Evolutionary conservation across 2,113 vertebrate species (phyloP).

Genomic region (Forbesichthys agassizii): DNA sequence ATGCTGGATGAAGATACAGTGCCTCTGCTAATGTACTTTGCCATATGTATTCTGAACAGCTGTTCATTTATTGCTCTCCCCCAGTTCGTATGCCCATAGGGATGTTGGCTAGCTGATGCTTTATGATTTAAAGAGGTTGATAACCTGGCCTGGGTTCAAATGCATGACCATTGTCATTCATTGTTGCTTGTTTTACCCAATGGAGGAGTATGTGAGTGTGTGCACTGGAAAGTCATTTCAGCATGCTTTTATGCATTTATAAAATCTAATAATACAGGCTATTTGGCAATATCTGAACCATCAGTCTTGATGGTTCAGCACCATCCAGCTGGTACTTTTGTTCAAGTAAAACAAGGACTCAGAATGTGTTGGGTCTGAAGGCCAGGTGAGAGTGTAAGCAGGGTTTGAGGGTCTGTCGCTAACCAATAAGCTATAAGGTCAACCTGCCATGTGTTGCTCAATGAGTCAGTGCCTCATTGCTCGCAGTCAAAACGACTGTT

Average conservation of each 20-base stretch:
- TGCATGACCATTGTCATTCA: no score
- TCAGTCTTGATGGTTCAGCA: no score
- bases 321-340: no score
- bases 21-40: neutral
- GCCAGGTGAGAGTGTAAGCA: slow-evolving; percentile 16
- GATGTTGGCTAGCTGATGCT: no score
- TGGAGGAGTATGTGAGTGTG: neutral
- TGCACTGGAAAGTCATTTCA: neutral
- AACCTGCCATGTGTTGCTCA: slow-evolving; percentile 50
- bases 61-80: no score
- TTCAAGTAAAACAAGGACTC: neutral
- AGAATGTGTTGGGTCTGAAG: neutral
- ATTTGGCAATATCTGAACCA: no score
- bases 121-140: no score
- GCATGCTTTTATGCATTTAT: neutral
- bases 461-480: slow-evolving; percentile 64
- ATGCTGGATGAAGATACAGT: no score
- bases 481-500: slow-evolving; percentile 75
- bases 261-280: no score
- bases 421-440: neutral
- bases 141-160: no score
- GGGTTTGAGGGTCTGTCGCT: slow-evolving; percentile 12
- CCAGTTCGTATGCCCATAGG: no score
- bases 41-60: no score
- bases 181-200: neutral